Percentiles rank a stretch among this genome's conserved stretches.
These are phyloP conservation scores for Gymnarchus niloticus DNA, from an alignment of 2,113 vertebrate genomes.

Conservation along the genomic window DNA sequence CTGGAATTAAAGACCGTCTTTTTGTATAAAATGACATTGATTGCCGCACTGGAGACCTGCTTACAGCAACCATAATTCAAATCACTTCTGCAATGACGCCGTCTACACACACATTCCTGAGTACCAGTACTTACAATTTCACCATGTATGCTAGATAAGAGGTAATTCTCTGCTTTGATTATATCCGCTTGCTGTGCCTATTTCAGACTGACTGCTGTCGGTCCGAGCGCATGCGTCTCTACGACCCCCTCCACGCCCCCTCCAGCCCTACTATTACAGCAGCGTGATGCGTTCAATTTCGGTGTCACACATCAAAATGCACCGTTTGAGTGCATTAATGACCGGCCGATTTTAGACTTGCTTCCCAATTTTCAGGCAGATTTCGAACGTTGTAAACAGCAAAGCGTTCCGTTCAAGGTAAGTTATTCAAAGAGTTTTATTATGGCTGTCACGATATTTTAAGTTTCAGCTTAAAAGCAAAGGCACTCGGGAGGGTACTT, in stretches of 20 bases:
- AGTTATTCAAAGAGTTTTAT: not conserved
- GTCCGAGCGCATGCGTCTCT: conserved; percentile 65
- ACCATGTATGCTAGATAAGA: conserved; percentile 74
- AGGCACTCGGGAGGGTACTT: not conserved
- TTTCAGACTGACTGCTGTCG: conserved; percentile 62
- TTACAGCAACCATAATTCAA: conserved; percentile 44
- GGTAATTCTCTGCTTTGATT: conserved; percentile 70
- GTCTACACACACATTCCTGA: conserved; percentile 29
- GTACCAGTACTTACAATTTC: conserved; percentile 68
- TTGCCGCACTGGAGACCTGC: conserved; percentile 20
- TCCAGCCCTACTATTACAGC: not conserved
- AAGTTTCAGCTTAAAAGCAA: not conserved
- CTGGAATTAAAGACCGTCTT: conserved; percentile 49
- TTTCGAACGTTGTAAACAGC: not conserved
- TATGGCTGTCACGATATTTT: not conserved
- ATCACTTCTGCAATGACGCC: conserved; percentile 27
- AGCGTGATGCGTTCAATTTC: not conserved
- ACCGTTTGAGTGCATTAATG: too few species aligned
- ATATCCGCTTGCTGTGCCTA: conserved; percentile 69
- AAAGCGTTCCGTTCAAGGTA: not conserved
- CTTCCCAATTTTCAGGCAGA: not conserved
- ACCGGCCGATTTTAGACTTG: not conserved
- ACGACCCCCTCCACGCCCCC: not conserved
- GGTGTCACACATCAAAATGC: not conserved
- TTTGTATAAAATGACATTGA: conserved; percentile 24